Conservation (phyloP, 2,797 vertebrate genomes). For the Cacajao melanocephalus region DNA sequence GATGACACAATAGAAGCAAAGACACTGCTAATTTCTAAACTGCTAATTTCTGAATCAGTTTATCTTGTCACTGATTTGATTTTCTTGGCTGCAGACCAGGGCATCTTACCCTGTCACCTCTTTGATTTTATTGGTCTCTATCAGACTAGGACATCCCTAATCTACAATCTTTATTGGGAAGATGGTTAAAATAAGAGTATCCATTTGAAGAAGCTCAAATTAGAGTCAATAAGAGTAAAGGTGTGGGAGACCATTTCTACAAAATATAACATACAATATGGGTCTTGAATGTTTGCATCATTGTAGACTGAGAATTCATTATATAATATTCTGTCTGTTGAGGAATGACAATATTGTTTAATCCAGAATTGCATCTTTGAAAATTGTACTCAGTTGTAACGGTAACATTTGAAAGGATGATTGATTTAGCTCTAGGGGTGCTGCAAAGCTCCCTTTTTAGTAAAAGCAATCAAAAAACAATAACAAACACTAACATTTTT, state of each 20-base stretch:
- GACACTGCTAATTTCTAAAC: not conserved
- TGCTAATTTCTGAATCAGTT: not conserved
- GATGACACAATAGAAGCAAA: not conserved
- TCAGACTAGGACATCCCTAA: not conserved
- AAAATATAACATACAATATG: not conserved
- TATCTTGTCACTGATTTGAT: not conserved
- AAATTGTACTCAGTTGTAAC: not conserved
- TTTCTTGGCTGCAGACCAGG: not conserved
- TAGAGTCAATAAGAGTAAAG: not conserved
- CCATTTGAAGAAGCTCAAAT: not conserved
- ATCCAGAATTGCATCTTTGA: not conserved
- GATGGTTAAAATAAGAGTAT: not conserved
- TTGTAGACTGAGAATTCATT: not conserved
- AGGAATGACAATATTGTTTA: not conserved
- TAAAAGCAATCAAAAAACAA: not conserved
- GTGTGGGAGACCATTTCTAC: not conserved
- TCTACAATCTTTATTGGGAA: not conserved
- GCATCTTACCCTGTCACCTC: not conserved
- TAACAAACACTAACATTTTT: not conserved
- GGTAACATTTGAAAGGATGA: not conserved
- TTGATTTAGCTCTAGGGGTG: not conserved
- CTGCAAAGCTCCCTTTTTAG: not conserved
- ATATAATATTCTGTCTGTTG: not conserved
- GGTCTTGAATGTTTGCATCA: not conserved
- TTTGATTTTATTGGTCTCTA: not conserved